Evolutionary conservation across 2,888 invertebrate genomes (phyloP).

Genomic region (Drosophila austrosaltans): DNA sequence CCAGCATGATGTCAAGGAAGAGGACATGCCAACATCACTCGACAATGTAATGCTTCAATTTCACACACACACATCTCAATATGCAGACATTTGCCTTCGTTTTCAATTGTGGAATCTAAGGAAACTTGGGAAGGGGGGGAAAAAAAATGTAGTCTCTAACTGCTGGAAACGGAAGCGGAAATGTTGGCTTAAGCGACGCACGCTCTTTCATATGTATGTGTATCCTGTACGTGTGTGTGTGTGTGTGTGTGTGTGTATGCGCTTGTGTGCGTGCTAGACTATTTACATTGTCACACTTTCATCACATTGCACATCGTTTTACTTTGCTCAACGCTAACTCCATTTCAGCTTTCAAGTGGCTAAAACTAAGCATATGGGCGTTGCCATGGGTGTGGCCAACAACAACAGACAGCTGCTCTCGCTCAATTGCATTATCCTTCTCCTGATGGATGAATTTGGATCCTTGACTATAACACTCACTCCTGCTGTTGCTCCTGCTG

Average conservation of each 20-base stretch:
- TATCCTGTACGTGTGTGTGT: not conserved
- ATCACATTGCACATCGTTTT: slow-evolving; percentile 33
- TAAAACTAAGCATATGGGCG: slow-evolving; percentile 29
- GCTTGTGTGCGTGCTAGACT: slow-evolving; percentile 26
- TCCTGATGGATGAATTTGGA: slow-evolving; percentile 44
- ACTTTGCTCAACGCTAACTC: slow-evolving; percentile 35
- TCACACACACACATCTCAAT: slow-evolving; percentile 15
- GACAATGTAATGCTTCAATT: slow-evolving; percentile 66
- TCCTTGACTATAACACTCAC: not conserved
- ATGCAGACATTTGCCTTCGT: slow-evolving; percentile 37
- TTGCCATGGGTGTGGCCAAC: slow-evolving; percentile 11
- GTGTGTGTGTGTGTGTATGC: slow-evolving; percentile 19
- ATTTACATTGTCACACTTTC: slow-evolving; percentile 55
- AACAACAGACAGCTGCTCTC: slow-evolving; percentile 35
- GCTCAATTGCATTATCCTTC: slow-evolving; percentile 52
- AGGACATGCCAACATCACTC: slow-evolving; percentile 51
- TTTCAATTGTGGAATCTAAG: slow-evolving; percentile 46
- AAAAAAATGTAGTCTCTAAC: slow-evolving; percentile 31
- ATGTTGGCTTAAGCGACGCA: slow-evolving; percentile 56
- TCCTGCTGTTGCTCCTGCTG: slow-evolving; percentile 8
- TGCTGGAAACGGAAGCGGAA: slow-evolving; percentile 60
- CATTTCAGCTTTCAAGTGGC: slow-evolving; percentile 18
- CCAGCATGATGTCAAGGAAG: slow-evolving; percentile 17
- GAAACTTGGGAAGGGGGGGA: slow-evolving; percentile 32
- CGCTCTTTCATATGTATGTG: slow-evolving; percentile 24